phyloP scores from a whole-genome alignment of 2,113 vertebrate species.

The Formicarius rufipectus region DNA sequence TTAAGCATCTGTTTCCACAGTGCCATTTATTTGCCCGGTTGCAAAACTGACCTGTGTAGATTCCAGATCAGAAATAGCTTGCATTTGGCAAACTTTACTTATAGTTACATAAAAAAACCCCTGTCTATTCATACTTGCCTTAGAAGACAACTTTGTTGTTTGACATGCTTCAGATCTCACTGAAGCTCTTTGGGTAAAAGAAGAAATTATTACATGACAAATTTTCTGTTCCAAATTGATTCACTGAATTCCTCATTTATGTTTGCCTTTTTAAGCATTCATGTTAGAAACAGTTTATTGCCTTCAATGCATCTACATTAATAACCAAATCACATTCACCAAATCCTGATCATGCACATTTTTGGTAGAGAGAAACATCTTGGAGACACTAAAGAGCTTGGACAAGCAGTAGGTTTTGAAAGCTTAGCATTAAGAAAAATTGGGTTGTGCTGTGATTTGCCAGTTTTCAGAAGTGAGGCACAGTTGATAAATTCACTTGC shows the following conservation, averaged over 20 bases:
- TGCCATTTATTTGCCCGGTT: not conserved
- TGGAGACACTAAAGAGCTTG: not conserved
- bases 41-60: not conserved
- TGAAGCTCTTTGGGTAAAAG: not conserved
- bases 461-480: not conserved
- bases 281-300: not conserved
- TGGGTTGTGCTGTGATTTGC: not conserved
- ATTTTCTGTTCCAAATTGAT: not conserved
- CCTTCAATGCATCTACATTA: not conserved
- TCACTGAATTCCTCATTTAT: not conserved
- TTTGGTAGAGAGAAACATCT: not conserved
- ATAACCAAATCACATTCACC: not conserved
- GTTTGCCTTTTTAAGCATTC: not conserved
- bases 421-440: not conserved
- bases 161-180: not conserved
- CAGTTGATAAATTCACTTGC: not conserved
- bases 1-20: not conserved
- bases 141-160: not conserved
- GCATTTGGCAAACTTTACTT: not conserved
- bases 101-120: not conserved
- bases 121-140: not conserved
- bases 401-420: not conserved
- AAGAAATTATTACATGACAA: not conserved
- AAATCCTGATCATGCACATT: not conserved
- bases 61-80: not conserved